phyloP scores from a whole-genome alignment of 2,888 invertebrate genomes.

The Perizoma affinitatum region DNA sequence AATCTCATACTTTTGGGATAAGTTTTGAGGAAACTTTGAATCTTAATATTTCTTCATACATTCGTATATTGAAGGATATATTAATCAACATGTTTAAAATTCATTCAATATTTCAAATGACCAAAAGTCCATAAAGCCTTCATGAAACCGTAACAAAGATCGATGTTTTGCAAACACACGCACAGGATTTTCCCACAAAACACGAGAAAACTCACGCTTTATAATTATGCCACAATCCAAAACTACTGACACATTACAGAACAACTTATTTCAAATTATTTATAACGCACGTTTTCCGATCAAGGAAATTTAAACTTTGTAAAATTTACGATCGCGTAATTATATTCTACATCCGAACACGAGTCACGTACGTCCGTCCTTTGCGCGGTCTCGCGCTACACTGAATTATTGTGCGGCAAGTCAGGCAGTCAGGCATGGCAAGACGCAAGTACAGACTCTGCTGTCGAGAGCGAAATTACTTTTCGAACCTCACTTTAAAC shows the following conservation, averaged over 20 bases:
- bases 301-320: conserved; percentile 47
- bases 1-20: too few relatives aligned
- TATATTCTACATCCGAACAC: conserved; percentile 41
- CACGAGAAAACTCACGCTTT: conserved; percentile 50
- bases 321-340: conserved; percentile 55
- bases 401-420: conserved; percentile 69
- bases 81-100: too few relatives aligned
- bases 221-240: conserved; percentile 52
- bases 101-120: too few relatives aligned
- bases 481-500: conserved; percentile 60
- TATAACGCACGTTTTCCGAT: conserved; percentile 43
- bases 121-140: not conserved
- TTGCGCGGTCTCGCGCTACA: conserved; percentile 72
- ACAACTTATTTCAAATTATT: conserved; percentile 40
- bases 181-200: conserved; percentile 46
- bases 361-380: conserved; percentile 53
- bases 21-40: too few relatives aligned
- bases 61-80: too few relatives aligned
- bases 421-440: conserved; percentile 41
- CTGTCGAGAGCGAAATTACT: conserved; percentile 77
- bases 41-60: too few relatives aligned
- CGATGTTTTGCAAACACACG: conserved; percentile 56
- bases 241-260: conserved; percentile 42
- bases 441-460: conserved; percentile 57
- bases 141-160: conserved; percentile 25